Conservation (phyloP, 2,113 vertebrate species). For the Sylvilagus bachmani region DNA sequence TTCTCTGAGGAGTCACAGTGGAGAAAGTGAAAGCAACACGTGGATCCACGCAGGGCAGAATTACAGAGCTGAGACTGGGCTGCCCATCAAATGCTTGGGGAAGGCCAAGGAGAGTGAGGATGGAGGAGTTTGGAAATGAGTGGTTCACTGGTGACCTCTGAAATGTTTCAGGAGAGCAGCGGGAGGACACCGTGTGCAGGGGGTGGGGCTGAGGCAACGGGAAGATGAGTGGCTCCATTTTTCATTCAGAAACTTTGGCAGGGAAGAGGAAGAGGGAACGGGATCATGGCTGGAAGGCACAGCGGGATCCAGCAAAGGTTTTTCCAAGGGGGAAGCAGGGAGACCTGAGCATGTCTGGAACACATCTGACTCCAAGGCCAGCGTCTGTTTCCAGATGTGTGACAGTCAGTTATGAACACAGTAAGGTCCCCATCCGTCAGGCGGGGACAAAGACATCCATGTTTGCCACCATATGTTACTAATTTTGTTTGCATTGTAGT, state of each 20-base stretch:
- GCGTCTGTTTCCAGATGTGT: conserved; percentile 71
- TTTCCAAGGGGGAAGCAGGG: conserved; percentile 60
- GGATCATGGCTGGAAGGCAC: conserved; percentile 74
- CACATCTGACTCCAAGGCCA: conserved; percentile 70
- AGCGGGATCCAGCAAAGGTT: conserved; percentile 75
- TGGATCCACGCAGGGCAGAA: not conserved
- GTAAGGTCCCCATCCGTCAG: conserved; percentile 50
- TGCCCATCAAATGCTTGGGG: no score
- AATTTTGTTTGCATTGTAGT: conserved; percentile 36
- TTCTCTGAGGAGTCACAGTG: not conserved
- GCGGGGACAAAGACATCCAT: not conserved
- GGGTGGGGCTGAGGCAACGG: conserved; percentile 64
- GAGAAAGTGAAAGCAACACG: not conserved
- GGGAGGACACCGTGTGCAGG: not conserved
- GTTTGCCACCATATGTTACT: conserved; percentile 30
- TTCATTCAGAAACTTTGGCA: conserved; percentile 71
- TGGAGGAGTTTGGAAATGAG: not conserved
- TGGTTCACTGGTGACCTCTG: conserved; percentile 35
- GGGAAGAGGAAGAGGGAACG: conserved; percentile 62
- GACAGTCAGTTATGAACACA: not conserved
- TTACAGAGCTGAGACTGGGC: not conserved
- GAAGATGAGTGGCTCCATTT: conserved; percentile 69
- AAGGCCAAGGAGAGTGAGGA: not conserved
- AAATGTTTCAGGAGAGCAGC: conserved; percentile 18
- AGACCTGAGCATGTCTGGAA: conserved; percentile 64